These are phyloP conservation scores for Andrena dorsata DNA, from an alignment of 2,888 invertebrate genomes.

Conservation along the genomic window DNA sequence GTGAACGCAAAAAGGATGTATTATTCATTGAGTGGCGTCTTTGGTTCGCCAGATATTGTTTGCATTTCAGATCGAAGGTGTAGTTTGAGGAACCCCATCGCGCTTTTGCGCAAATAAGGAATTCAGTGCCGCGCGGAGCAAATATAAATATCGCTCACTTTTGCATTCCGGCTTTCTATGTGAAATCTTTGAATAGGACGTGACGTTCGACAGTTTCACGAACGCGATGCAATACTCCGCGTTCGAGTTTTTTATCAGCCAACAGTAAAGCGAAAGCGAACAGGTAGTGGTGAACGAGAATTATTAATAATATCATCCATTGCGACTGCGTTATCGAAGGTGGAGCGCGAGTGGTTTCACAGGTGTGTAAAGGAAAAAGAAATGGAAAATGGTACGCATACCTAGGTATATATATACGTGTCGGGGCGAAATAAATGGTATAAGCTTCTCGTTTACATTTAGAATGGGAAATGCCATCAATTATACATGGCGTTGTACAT, in stretches of 20 bases:
- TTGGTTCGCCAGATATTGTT: background rate
- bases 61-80: constrained; percentile 5
- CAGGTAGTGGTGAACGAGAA: too few relatives aligned
- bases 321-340: background rate
- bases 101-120: background rate
- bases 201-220: background rate
- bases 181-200: background rate
- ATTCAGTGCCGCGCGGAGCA: background rate
- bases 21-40: constrained; percentile 3
- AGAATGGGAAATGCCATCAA: constrained; percentile 8
- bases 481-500: constrained; percentile 25
- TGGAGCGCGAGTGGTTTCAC: background rate
- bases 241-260: background rate
- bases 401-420: background rate
- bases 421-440: background rate
- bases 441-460: constrained; percentile 21
- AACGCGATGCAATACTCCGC: background rate
- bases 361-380: background rate
- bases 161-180: background rate
- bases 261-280: too few relatives aligned
- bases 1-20: background rate
- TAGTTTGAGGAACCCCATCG: background rate
- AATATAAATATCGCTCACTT: constrained; percentile 4
- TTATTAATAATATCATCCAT: too few relatives aligned
- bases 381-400: background rate